Evolutionary conservation across 2,797 vertebrate species (phyloP).

Genomic region (Sparus aurata): DNA sequence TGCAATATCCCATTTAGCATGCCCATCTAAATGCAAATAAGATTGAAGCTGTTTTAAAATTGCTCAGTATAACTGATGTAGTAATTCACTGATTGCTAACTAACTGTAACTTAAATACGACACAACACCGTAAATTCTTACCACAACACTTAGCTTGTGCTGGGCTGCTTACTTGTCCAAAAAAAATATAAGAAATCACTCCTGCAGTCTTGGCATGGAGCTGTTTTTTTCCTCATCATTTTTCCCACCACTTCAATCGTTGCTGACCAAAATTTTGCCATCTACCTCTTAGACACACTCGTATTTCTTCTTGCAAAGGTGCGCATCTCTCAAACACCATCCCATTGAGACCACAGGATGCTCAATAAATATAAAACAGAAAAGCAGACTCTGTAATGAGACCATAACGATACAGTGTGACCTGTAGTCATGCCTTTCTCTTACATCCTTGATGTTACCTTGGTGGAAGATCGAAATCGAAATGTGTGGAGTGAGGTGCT

Average conservation of each 20-base stretch:
- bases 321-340: slow-evolving; percentile 5
- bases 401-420: slow-evolving; percentile 29
- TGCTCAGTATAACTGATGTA: slow-evolving; percentile 72
- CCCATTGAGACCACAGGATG: slow-evolving; percentile 2
- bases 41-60: slow-evolving; percentile 76
- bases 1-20: slow-evolving; percentile 80
- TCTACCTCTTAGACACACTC: slow-evolving; percentile 25
- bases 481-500: slow-evolving; percentile 35
- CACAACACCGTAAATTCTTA: slow-evolving; percentile 48
- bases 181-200: slow-evolving; percentile 5
- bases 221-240: slow-evolving; percentile 9
- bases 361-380: slow-evolving; percentile 32
- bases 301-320: slow-evolving; percentile 4
- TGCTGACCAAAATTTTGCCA: slow-evolving; percentile 16
- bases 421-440: slow-evolving; percentile 37
- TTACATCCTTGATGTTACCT: slow-evolving; percentile 27
- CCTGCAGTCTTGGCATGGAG: background rate
- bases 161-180: slow-evolving; percentile 29
- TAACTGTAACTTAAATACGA: slow-evolving; percentile 74
- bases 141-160: slow-evolving; percentile 28
- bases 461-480: slow-evolving; percentile 27
- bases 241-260: slow-evolving; percentile 7
- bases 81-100: slow-evolving; percentile 79
- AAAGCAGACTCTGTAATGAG: slow-evolving; percentile 32
- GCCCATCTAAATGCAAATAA: slow-evolving; percentile 86